Conservation (phyloP, 2,888 invertebrate genomes). For the Latrodectus hesperus region DNA sequence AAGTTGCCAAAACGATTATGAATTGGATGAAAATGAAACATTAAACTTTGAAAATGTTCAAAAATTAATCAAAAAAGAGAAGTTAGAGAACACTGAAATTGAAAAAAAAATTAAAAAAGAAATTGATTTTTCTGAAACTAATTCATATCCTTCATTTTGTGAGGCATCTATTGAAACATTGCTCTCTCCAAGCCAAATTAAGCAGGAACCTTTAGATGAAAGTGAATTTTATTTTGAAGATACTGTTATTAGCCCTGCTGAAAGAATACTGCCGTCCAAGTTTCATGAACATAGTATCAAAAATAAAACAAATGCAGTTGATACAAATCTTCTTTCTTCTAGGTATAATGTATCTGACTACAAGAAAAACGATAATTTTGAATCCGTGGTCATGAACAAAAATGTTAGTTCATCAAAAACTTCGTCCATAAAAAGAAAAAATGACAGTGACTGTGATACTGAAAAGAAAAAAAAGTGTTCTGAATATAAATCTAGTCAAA, state of each 20-base stretch:
- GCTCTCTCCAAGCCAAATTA: background rate
- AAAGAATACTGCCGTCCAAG: too few relatives aligned
- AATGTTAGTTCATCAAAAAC: background rate
- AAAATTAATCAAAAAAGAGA: background rate
- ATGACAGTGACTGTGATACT: background rate
- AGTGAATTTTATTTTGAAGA: background rate
- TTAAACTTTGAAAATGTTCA: background rate
- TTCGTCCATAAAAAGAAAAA: background rate
- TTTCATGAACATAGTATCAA: too few relatives aligned
- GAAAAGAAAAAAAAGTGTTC: background rate
- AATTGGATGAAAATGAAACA: background rate
- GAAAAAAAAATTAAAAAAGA: background rate
- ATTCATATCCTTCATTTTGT: background rate
- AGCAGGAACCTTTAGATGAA: constrained; percentile 16
- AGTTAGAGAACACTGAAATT: background rate
- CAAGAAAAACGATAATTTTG: background rate
- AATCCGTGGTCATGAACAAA: background rate
- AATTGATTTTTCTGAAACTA: background rate
- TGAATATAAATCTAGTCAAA: constrained; percentile 4
- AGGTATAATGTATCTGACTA: background rate
- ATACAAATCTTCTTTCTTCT: background rate
- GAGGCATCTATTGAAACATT: too few relatives aligned
- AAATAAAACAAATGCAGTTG: background rate
- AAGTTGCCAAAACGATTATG: background rate
- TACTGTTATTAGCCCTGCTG: background rate